These are phyloP conservation scores for Pterocles gutturalis DNA, from an alignment of 2,113 vertebrate species.

Conservation along the genomic window DNA sequence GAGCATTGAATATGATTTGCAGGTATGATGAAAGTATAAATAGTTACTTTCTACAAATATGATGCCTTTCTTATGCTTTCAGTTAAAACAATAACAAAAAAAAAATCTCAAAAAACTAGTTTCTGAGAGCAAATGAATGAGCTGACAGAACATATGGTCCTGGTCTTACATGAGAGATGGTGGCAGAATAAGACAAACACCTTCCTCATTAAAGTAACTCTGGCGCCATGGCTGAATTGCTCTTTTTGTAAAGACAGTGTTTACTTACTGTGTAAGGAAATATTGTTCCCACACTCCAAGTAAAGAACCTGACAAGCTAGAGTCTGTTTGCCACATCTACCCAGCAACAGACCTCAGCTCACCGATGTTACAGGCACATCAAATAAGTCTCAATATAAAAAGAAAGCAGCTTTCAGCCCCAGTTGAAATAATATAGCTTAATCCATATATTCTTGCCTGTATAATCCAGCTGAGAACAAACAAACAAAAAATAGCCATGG, in stretches of 20 bases:
- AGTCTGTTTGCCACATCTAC: background rate
- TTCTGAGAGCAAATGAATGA: background rate
- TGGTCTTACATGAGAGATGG: background rate
- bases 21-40: background rate
- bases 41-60: background rate
- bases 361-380: background rate
- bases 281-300: background rate
- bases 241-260: background rate
- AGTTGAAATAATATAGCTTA: conserved; percentile 9
- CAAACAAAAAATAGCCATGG: background rate
- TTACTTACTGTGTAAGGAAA: background rate
- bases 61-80: background rate
- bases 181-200: background rate
- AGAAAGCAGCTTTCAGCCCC: background rate
- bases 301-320: background rate
- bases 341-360: background rate
- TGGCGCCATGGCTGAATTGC: background rate
- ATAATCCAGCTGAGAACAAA: background rate
- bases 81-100: background rate
- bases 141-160: rapidly evolving
- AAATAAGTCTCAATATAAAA: background rate
- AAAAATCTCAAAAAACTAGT: too few species aligned
- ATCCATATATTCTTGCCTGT: background rate
- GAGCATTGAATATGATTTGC: background rate
- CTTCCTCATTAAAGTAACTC: background rate